These are phyloP conservation scores for Halictus ligatus DNA, from an alignment of 2,888 invertebrate species.

Conservation along the genomic window DNA sequence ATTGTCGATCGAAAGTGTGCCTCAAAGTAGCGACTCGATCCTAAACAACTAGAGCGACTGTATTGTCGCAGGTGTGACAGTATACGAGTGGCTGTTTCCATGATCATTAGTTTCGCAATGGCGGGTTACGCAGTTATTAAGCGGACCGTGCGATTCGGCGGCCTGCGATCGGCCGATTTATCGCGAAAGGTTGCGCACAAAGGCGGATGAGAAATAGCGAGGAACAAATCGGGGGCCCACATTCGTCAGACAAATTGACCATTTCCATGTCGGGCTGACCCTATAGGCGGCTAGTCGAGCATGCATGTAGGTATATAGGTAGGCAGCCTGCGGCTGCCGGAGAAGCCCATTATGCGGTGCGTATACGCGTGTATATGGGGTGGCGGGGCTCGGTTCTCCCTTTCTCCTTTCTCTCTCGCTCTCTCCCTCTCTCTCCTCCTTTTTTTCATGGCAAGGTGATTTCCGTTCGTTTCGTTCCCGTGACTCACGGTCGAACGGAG, in stretches of 20 bases:
- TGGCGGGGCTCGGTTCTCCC: slow-evolving; percentile 23
- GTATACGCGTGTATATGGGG: slow-evolving; percentile 65
- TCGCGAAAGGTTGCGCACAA: slow-evolving; percentile 24
- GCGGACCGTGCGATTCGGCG: neutral
- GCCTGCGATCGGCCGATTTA: slow-evolving; percentile 25
- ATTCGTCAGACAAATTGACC: slow-evolving; percentile 61
- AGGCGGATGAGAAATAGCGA: slow-evolving; percentile 44
- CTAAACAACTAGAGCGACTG: neutral
- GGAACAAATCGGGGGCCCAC: slow-evolving; percentile 34
- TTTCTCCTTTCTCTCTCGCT: slow-evolving; percentile 41
- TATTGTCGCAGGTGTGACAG: neutral
- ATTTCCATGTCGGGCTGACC: slow-evolving; percentile 58
- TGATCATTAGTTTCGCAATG: neutral
- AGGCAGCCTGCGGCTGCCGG: slow-evolving; percentile 39
- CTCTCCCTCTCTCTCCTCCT: neutral
- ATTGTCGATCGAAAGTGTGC: neutral
- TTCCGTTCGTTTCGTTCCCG: slow-evolving; percentile 69
- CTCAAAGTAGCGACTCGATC: neutral
- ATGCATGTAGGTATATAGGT: slow-evolving; percentile 54
- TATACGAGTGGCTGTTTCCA: neutral
- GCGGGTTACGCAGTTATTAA: neutral
- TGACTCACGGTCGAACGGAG: slow-evolving; percentile 63
- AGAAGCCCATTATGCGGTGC: slow-evolving; percentile 57
- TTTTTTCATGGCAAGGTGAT: slow-evolving; percentile 71
- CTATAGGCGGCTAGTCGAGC: slow-evolving; percentile 49